Base-by-base conservation (phyloP, 2,797 vertebrate genomes). In the Microctenopoma stevenorrisi region DNA sequence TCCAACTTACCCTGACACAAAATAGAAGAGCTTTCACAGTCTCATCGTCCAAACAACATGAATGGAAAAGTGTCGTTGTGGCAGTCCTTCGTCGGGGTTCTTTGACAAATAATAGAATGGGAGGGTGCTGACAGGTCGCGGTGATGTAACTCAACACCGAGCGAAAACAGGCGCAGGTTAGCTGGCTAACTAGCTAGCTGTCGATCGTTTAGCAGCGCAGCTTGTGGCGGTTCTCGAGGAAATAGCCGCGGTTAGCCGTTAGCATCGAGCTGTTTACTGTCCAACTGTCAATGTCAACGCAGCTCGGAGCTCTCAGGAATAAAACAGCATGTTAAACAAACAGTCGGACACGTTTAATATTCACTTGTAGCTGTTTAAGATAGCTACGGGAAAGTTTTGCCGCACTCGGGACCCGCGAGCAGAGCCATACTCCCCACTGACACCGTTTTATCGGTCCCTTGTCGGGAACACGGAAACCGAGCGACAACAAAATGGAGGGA, bases 401-500 rank as follows among this genome's bases (percentile, higher is more conserved):
- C 78, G 66, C 89, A 77, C 54, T 76, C 81, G 82, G 47, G 82
- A 76, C 77, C 86, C 59, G 80, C 72, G 26, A 68, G 85, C 73
- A 50, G 78, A 83, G 80, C 81, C 86, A 86, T 84, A 49, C 74
- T 76, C 58, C 70, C 76, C 66, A 68, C 79, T 74, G 62, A 79
- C 84, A 74, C 72, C 44, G 72, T 69, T 82, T 85, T 72, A 65
- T 88, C 84, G 64, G 56, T 78, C 53, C 54, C 71, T 84, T 51
- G 81, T 75, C 68, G 14, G 79, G 85, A 92, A 93, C 92, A 90
- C 92, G 94, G 93, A 95, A 95, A 92, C 85, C 61, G 76, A 72
- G 67, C 52, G 73, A 75, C 48, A 71, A 93, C 93, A 94, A 95
- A 95, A 95, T 94, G 94, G 94, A 92, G 30, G 86, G 87, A 75